Percentiles rank a stretch among this genome's conserved stretches.
These are phyloP conservation scores for western clawed frog (Xenopus tropicalis) DNA, from an alignment of 2,113 vertebrate genomes.

Conservation along the genomic window DNA sequence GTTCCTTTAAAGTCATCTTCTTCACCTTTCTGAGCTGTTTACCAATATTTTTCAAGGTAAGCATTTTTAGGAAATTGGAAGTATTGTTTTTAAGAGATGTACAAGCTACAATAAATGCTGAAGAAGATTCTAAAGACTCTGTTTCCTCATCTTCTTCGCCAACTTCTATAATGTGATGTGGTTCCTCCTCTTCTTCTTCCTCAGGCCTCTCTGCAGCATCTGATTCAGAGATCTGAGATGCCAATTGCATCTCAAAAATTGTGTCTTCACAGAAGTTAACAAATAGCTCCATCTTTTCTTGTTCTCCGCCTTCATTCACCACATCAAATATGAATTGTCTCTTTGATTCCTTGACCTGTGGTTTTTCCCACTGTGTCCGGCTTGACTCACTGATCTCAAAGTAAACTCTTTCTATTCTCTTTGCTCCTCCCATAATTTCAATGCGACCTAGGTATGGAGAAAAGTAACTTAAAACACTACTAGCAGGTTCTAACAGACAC, in stretches of 20 bases:
- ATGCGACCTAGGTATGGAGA: constrained; percentile 92
- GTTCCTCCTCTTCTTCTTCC: constrained; percentile 66
- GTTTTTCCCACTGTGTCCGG: constrained; percentile 96
- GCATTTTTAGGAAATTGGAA: constrained; percentile 69
- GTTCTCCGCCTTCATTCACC: constrained; percentile 95
- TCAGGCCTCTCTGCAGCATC: constrained; percentile 74
- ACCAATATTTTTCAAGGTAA: constrained; percentile 82
- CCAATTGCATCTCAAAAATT: constrained; percentile 97
- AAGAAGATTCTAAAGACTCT: constrained; percentile 74
- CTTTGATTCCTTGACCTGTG: constrained; percentile 97
- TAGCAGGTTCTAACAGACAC: constrained; percentile 85
- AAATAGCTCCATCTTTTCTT: constrained; percentile 98
- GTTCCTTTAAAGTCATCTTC: constrained; percentile 86
- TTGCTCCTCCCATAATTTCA: constrained; percentile 96
- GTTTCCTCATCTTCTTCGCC: constrained; percentile 76
- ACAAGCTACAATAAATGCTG: constrained; percentile 85
- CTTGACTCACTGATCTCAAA: constrained; percentile 98
- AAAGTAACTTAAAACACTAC: constrained; percentile 94
- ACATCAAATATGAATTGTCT: constrained; percentile 98
- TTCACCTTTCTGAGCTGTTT: constrained; percentile 82
- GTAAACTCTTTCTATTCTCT: constrained; percentile 95
- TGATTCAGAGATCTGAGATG: constrained; percentile 91
- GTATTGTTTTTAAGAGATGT: constrained; percentile 76
- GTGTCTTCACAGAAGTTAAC: constrained; percentile 99
- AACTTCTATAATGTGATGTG: constrained; percentile 64